These are phyloP conservation scores for Prolemur simus DNA, from an alignment of 2,113 vertebrate genomes.

Conservation along the genomic window DNA sequence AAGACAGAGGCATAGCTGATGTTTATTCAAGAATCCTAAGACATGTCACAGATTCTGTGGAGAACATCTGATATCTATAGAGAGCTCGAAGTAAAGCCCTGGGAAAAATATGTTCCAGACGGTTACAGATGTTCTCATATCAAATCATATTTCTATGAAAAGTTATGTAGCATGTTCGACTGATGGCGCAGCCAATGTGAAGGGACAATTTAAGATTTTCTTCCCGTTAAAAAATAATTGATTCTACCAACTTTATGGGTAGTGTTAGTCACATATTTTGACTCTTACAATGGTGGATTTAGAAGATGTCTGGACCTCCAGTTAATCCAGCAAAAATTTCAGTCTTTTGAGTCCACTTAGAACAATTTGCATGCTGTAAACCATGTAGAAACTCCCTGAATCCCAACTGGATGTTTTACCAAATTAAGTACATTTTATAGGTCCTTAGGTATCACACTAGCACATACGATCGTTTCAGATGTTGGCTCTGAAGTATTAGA, in stretches of 20 bases:
- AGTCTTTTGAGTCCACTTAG: constrained; percentile 56
- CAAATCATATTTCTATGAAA: constrained; percentile 73
- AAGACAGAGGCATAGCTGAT: constrained; percentile 74
- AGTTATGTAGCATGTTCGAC: constrained; percentile 63
- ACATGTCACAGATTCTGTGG: constrained; percentile 71
- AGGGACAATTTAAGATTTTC: constrained; percentile 60
- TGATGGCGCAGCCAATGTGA: constrained; percentile 42
- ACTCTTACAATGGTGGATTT: constrained; percentile 65
- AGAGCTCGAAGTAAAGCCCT: constrained; percentile 69
- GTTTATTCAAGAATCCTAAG: constrained; percentile 77
- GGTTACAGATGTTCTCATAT: constrained; percentile 78
- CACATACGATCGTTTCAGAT: constrained; percentile 16
- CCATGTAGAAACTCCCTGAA: constrained; percentile 51
- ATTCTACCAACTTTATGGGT: constrained; percentile 62
- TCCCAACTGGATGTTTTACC: constrained; percentile 45
- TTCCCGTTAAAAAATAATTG: constrained; percentile 68
- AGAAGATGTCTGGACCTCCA: constrained; percentile 51
- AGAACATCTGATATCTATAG: constrained; percentile 76
- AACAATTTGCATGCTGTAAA: constrained; percentile 38
- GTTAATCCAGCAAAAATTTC: constrained; percentile 61
- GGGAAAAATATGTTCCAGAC: constrained; percentile 77
- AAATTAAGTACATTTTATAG: constrained; percentile 53
- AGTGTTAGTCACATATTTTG: constrained; percentile 66
- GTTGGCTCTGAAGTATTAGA: constrained; percentile 29
- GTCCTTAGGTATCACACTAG: constrained; percentile 46